Evolutionary conservation across 2,888 invertebrate species (phyloP).

Genomic region (Julus scandinavius): DNA sequence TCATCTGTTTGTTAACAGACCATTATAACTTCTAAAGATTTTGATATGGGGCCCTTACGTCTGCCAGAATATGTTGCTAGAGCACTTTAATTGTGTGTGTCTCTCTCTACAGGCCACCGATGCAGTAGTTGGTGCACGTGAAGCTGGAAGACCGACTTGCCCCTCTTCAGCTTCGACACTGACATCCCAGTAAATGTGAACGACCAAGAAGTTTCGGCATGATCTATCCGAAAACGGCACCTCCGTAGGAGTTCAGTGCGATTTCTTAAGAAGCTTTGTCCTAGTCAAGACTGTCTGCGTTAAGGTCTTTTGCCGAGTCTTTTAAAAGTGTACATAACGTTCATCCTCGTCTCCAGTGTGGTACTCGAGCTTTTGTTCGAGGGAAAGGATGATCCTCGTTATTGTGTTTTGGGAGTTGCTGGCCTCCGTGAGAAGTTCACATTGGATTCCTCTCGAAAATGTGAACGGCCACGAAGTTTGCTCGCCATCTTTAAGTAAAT

Average conservation of each 20-base stretch:
- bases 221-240: no score
- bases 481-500: not conserved
- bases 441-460: not conserved
- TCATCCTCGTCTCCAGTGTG: not conserved
- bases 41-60: no score
- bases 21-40: no score
- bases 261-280: no score
- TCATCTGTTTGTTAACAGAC: no score
- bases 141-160: slow-evolving; percentile 74
- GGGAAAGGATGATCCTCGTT: not conserved
- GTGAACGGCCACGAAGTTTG: not conserved
- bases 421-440: not conserved
- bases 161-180: slow-evolving; percentile 79
- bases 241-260: no score
- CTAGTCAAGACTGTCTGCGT: no score
- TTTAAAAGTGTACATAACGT: not conserved
- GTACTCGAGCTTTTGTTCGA: not conserved
- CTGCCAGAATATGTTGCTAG: no score
- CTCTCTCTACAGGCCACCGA: slow-evolving; percentile 74
- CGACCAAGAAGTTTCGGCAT: no score
- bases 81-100: not conserved
- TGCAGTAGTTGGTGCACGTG: slow-evolving; percentile 74
- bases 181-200: slow-evolving; percentile 71
- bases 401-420: no score
- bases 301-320: not conserved